These are phyloP conservation scores for Phocides pigmalion DNA, from an alignment of 1,140 invertebrate genomes.

Conservation along the genomic window DNA sequence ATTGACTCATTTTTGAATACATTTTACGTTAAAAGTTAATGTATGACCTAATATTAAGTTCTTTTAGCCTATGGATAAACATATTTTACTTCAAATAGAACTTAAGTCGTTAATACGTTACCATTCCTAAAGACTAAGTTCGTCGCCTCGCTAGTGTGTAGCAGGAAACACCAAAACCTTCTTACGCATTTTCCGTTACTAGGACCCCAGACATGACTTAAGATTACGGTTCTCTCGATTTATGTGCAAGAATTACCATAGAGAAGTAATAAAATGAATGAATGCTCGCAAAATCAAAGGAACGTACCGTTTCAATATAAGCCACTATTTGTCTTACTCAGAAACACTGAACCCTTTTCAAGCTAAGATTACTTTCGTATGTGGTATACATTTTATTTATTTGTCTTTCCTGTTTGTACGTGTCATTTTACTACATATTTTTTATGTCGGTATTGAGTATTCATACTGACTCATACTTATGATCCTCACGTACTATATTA, in stretches of 20 bases:
- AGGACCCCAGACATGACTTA: slow-evolving; percentile 4
- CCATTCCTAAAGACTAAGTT: no score
- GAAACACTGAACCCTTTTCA: slow-evolving; percentile 43
- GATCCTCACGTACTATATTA: background rate
- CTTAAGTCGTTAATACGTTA: no score
- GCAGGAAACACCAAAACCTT: no score
- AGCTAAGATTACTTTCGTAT: slow-evolving; percentile 40
- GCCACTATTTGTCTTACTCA: slow-evolving; percentile 53
- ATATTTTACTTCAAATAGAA: no score
- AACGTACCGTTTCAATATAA: slow-evolving; percentile 50
- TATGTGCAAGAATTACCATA: slow-evolving; percentile 41
- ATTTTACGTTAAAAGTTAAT: no score
- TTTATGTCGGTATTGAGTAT: slow-evolving; percentile 9
- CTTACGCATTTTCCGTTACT: no score
- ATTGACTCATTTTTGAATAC: no score
- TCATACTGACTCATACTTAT: background rate
- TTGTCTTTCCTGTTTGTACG: slow-evolving; percentile 23
- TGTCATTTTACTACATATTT: slow-evolving; percentile 26
- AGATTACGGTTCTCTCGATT: slow-evolving; percentile 15
- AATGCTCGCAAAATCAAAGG: slow-evolving; percentile 47
- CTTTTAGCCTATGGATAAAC: no score
- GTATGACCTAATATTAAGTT: no score
- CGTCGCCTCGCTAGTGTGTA: no score
- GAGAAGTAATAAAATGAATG: slow-evolving; percentile 49
- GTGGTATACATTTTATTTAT: slow-evolving; percentile 32